phyloP scores from a whole-genome alignment of 64 coral and sea anemone genomes.

The Montipora foliosa region DNA sequence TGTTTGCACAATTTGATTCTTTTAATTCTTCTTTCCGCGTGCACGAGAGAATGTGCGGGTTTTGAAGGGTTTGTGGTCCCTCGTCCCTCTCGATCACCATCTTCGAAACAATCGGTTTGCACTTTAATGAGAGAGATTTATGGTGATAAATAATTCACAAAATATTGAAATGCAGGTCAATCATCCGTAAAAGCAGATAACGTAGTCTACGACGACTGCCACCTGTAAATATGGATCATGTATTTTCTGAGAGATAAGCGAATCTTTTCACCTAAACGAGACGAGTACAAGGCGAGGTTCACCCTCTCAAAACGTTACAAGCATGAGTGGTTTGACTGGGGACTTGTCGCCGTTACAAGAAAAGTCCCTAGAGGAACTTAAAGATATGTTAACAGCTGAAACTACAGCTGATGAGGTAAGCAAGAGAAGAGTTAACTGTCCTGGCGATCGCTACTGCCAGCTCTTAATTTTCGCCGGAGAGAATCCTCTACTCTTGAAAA shows the following conservation, averaged over 20 bases:
- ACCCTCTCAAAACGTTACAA: not conserved
- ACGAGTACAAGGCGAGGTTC: not conserved
- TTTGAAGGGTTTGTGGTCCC: not conserved
- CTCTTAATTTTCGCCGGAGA: too few relatives aligned
- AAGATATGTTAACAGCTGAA: slow-evolving; percentile 79
- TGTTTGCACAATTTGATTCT: not conserved
- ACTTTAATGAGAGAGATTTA: not conserved
- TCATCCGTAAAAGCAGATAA: not conserved
- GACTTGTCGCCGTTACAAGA: slow-evolving; percentile 71
- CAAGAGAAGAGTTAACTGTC: not conserved
- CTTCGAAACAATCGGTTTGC: slow-evolving; percentile 32
- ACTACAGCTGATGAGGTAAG: slow-evolving; percentile 81
- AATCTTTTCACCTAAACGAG: not conserved
- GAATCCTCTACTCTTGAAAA: not conserved
- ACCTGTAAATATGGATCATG: slow-evolving; percentile 20
- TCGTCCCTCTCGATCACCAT: not conserved
- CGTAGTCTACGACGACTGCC: slow-evolving; percentile 1
- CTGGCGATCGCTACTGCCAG: not conserved
- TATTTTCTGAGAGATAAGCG: not conserved
- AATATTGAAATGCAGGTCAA: not conserved
- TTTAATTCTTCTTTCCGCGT: not conserved
- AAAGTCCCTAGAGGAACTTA: slow-evolving; percentile 67
- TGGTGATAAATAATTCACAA: slow-evolving; percentile 35
- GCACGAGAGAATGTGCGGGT: slow-evolving; percentile 12
- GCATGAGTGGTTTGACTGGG: slow-evolving; percentile 82